Base-by-base conservation (phyloP, 1,140 invertebrate species). In the Aphidius gifuensis region DNA sequence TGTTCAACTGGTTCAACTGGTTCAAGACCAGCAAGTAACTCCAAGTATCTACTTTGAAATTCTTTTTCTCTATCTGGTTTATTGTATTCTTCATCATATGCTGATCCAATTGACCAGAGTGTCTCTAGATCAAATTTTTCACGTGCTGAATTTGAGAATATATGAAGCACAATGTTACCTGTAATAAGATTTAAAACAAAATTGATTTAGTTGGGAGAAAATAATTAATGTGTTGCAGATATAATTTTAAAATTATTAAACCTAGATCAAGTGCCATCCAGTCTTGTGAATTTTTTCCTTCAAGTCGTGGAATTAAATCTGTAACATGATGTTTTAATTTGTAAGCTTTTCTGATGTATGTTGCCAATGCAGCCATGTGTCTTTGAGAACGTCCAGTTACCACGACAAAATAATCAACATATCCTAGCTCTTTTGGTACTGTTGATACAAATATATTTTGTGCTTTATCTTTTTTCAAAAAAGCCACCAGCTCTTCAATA, bases 181-280 rank as follows among this genome's bases (percentile, higher is more conserved):
- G 72, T 42, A 85, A 79, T 49, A 69, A 68, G 65, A 62, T 67
- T 68, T 42, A 38, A 58, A 47, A 49, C 45, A n/a, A 45, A 57
- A 47, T 65, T 38, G 46, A 4, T 23, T 50, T 47, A 43, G 55
- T 46, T 53, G 54, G 53, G 39, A 58, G 53, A n/a, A 66, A 59
- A 11, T 56, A 50, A 49, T 56, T 44, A 42, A 49, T 53, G 40
- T 55, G 38, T 38, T 9, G 58, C 60, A 62, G 65, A 39, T 58
- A 58, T 48, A 32, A 39, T 54, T 43, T 61, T 5, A 54, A 48
- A 53, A 11, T 54, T 60, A 46, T 58, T 50, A 45, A 54, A 93
- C 92, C 92, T 82, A 97, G 84, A 85, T 97, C 94, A 72, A 97
- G 71, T 44, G 93, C 93, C 69, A 93, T 85, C 95, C 94, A 98